Base-by-base conservation (phyloP, 2,113 vertebrate genomes). In the Gracilinanus agilis region DNA sequence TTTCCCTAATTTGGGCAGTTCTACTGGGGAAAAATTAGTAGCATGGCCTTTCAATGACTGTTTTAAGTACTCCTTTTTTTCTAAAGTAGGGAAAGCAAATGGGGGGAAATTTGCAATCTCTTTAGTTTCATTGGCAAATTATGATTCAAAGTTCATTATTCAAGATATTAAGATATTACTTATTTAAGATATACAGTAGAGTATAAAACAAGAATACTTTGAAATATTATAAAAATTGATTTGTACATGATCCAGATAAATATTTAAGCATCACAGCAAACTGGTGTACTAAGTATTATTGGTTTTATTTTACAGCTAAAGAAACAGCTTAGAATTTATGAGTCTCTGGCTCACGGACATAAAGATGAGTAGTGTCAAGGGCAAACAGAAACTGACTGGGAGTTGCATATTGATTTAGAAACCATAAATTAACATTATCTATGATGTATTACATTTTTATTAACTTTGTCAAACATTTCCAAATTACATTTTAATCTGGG, bases 71-170 rank as follows among this genome's bases (percentile, higher is more conserved):
- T 40, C 27, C 23, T 24, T 23, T 44, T 93, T 55, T 88, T 91
- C 88, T 89, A 27, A 49, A 89, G 67, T 27, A 10, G 44, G 88
- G 44, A 92, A 61, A 40, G 89, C 55, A 94, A 91, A 90, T 95
- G 40, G 54, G 54, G 53, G 16, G 53, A 25, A 96, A 89, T 53
- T 24, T 91, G 58, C 94, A 40, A 91, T 29, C 49, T 92, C 29
- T 53, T 91, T 94, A 9, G 49, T 56, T 90, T 90, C 55, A 40
- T 92, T 29, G 56, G 23, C 54, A 90, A 90, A 44, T 27, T 92
- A 61, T 83, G 91, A 94, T 6, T 96, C 75, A 95, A 54, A 91
- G 12, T 90, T 93, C 23, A 96, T 58, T 91, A 92, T 16, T 13
- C 94, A 95, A 94, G 89, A 91, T 16, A 83, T 21, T 56, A 56